Base-by-base conservation (phyloP, 2,888 invertebrate species). In the Drosophila helvetica region DNA sequence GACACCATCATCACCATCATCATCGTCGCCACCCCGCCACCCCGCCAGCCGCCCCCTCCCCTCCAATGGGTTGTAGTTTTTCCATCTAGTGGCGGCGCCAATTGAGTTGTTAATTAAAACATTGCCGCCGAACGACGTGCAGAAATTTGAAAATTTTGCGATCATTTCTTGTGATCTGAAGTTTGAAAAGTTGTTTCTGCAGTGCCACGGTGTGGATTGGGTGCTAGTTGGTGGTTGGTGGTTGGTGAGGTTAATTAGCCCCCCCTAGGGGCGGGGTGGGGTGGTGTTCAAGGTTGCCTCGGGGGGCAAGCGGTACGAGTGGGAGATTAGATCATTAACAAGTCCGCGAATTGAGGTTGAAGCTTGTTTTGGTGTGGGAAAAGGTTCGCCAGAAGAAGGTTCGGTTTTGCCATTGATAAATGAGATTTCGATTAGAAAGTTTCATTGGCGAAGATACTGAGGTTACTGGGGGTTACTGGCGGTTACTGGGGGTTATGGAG, bases 31-130 rank as follows among this genome's bases (percentile, higher is more conserved):
- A 42, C n/a, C n/a, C n/a, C n/a, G 43, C 47, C 43, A 17, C 54
- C 25, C 47, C 45, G 65, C 27, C 38, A n/a, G n/a, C 54, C 38
- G 56, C 74, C 53, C 51, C 48, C 18, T 7, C 19, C 12, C 18
- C 18, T 19, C 46, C 38, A 33, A 47, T 47, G 47, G 27, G 48
- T 42, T 57, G 19, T 48, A 25, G 18, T 48, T 48, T 38, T 19
- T 15, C 38, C 15, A 38, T 15, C 15, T 38, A n/a, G 15, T 38
- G 38, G 71, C 33, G 63, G 64, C 48, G 77, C 57, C 83, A 83
- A 88, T 88, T 83, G 88, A 83, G 83, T 80, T 83, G 83, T 83
- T 88, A 86, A 88, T 83, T 88, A 85, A 85, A 78, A 84, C 27
- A 75, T 67, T 43, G 54, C 45, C 56, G 74, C 74, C 47, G 48